Base-by-base conservation (phyloP, 2,113 vertebrate genomes). In the Gadus chalcogrammus region DNA sequence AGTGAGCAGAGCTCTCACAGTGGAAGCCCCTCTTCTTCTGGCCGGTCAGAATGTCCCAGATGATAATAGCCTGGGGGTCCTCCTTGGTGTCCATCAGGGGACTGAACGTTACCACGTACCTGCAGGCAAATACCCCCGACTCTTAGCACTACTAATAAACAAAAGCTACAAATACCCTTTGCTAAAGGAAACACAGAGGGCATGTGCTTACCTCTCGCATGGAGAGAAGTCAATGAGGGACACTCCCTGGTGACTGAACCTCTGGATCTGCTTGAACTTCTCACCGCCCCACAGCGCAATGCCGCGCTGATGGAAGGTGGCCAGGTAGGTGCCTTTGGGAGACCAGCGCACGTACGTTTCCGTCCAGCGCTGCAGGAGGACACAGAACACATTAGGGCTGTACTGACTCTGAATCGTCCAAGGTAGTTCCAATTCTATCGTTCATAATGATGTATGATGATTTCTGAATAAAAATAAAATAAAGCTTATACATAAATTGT, bases 221-320 rank as follows among this genome's bases (percentile, higher is more conserved):
- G 97, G 96, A 0, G 97, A 99, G 87, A 98, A 99, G 85, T 99
- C 97, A 13, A 99, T 99, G 4, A 99, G 96, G 71, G 98, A 97
- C 20, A 99, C 97, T 1, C 97, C 97, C 69, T 94, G 94, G 79
- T 99, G 97, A 79, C 96, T 96, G 83, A 99, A 99, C 68, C 96
- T 93, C 85, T 99, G 97, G 52, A 99, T 99, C 88, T 99, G 97
- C 66, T 98, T 98, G 91, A 99, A 99, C 61, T 97, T 98, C 90
- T 99, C 97, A n/a, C 97, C 97, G 1, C 97, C 97, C 97, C 97
- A 99, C 48, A 99, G 86, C 0, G 97, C 97, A 0, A 99, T 99
- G 78, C 97, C 97, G 53, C 96, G 90, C 77, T 98, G 97, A 71
- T 99, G 97, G 76, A 98, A 99, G 0, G 97, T 99, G 4, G 96